Base-by-base conservation (phyloP, 1,140 invertebrate species). In the Pantala flavescens region DNA sequence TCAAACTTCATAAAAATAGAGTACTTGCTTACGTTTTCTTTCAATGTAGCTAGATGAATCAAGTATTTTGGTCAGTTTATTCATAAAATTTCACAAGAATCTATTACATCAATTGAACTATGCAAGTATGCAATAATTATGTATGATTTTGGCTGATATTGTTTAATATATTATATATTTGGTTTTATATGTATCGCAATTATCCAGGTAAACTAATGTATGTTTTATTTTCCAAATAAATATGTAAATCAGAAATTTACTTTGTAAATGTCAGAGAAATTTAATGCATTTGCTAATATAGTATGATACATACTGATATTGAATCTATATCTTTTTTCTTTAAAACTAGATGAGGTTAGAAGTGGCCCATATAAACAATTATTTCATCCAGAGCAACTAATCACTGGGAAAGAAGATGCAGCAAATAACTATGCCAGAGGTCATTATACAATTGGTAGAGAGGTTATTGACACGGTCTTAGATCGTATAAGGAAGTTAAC, bases 321-420 rank as follows among this genome's bases (percentile, higher is more conserved):
- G n/a, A 63, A 7, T 19, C 14, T 19, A 63, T 7, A 5, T 19
- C 5, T 63, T 16, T 63, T 14, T 63, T 14, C 49, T 63, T 63
- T 3, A 63, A 19, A 3, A 63, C 28, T 79, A 73, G 89, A 90
- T 76, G 87, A 89, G 77, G 85, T 90, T n/a, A 83, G 88, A 42
- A 87, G 84, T 28, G 88, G 89, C 0, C 84, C 82, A 10, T 89
- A 88, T 79, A 83, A 85, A 5, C 84, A 88, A 85, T 82, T 91
- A 19, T 87, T 86, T 80, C 90, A 91, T 81, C 90, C 90, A 0
- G 89, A 91, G 75, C 88, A 90, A 78, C 79, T 92, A 75, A 90
- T 91, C 49, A 89, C 87, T 14, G 90, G 90, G n/a, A 92, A 91
- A 78, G 91, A 93, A 79, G 91, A 93, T 80, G 90, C 91, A 0